Evolutionary conservation across 92 coral and sea anemone species (phyloP).

Genomic region (Blastomussa wellsi): DNA sequence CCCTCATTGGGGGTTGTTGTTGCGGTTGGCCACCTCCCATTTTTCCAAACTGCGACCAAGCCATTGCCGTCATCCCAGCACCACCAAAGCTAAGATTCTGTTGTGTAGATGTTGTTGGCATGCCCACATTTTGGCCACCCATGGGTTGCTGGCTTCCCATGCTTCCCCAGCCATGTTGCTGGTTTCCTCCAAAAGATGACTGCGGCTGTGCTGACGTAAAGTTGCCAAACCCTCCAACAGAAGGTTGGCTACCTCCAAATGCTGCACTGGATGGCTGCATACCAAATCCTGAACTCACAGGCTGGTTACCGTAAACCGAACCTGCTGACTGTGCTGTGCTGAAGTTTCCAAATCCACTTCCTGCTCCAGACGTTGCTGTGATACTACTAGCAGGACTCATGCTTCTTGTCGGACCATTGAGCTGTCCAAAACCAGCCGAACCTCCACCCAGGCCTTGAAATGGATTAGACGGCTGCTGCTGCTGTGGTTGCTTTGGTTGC

Average conservation of each 20-base stretch:
- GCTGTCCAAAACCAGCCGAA: constrained; percentile 65
- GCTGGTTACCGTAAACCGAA: constrained; percentile 16
- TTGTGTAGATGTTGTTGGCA: constrained; percentile 61
- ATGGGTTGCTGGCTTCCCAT: constrained; percentile 30
- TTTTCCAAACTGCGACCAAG: constrained; percentile 95
- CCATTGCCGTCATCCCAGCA: constrained; percentile 96
- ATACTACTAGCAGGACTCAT: constrained; percentile 73
- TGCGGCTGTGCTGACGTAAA: constrained; percentile 17
- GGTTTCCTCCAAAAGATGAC: constrained; percentile 23
- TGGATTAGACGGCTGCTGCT: constrained; percentile 83
- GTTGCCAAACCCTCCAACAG: constrained; percentile 35
- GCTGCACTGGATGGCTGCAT: constrained; percentile 9
- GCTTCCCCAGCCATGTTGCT: constrained; percentile 36
- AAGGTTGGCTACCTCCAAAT: constrained; percentile 22
- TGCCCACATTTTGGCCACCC: constrained; percentile 62
- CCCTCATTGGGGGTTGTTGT: constrained; percentile 66
- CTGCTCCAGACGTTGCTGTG: constrained; percentile 50
- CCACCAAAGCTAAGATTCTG: constrained; percentile 91
- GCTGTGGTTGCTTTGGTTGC: constrained; percentile 47
- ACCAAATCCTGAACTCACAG: constrained; percentile 27
- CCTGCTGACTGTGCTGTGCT: neutral
- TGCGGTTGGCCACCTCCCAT: constrained; percentile 70
- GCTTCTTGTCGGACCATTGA: constrained; percentile 79
- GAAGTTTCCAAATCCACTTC: constrained; percentile 60
- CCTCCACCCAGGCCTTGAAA: constrained; percentile 88